Evolutionary conservation across 2,113 vertebrate species (phyloP).

Genomic region (Talpa occidentalis): DNA sequence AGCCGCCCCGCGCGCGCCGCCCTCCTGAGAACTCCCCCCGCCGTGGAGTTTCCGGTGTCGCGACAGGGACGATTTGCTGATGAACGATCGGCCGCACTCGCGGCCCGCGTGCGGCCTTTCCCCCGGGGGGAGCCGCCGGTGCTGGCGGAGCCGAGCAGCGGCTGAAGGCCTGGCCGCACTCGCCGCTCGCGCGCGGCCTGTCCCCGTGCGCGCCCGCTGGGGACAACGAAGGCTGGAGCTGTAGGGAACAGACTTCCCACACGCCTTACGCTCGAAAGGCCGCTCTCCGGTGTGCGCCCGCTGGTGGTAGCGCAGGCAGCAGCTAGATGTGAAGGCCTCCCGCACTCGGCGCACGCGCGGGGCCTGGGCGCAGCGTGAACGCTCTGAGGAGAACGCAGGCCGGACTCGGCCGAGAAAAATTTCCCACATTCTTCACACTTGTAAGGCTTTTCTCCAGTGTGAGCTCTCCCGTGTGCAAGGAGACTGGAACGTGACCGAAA

Average conservation of each 20-base stretch:
- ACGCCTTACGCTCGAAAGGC: too few species aligned
- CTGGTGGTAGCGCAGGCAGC: too few species aligned
- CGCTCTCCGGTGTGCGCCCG: too few species aligned
- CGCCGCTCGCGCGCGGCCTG: too few species aligned
- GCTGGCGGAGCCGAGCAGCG: background rate
- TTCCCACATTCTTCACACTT: background rate
- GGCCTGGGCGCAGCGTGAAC: background rate
- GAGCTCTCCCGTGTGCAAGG: constrained; percentile 14
- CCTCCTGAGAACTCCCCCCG: background rate
- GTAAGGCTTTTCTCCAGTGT: too few species aligned
- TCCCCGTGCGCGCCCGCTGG: too few species aligned
- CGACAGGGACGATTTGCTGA: background rate
- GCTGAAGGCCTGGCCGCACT: too few species aligned
- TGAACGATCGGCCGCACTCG: background rate
- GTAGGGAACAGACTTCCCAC: too few species aligned
- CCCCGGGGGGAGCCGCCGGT: too few species aligned
- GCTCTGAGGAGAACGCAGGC: background rate
- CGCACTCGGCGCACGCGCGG: background rate
- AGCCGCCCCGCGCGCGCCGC: background rate
- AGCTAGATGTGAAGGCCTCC: background rate
- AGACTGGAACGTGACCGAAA: background rate
- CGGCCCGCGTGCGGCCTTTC: background rate
- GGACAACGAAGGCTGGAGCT: too few species aligned
- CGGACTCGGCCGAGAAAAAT: background rate
- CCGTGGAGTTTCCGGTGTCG: background rate